Percentiles rank a stretch among this genome's conserved stretches.
phyloP scores from a whole-genome alignment of 2,113 vertebrate species.

The Myocastor coypus region DNA sequence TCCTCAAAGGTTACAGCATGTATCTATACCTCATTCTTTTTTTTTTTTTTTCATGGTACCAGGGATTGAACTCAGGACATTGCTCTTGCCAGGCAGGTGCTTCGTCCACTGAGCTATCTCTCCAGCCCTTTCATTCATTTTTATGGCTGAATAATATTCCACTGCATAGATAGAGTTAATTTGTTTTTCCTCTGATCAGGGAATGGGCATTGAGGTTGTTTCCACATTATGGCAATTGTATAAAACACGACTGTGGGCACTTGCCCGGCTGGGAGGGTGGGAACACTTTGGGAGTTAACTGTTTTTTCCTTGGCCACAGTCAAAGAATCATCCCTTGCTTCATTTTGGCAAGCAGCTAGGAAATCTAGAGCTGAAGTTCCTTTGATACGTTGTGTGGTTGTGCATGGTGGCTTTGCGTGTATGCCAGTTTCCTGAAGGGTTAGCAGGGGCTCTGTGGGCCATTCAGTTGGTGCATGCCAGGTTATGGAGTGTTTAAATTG shows the following conservation, averaged over 20 bases:
- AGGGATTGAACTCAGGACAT: too few species aligned
- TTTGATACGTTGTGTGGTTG: neutral
- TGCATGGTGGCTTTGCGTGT: fast-evolving
- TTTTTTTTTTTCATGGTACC: neutral
- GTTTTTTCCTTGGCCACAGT: neutral
- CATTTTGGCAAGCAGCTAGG: neutral
- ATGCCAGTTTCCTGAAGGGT: neutral
- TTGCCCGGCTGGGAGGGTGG: neutral
- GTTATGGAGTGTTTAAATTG: neutral
- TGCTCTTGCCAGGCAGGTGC: too few species aligned
- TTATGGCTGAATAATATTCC: neutral
- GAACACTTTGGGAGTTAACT: neutral
- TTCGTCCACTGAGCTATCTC: too few species aligned
- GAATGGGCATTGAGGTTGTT: neutral
- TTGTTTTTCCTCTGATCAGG: neutral
- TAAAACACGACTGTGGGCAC: neutral
- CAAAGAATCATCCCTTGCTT: neutral
- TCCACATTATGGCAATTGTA: neutral
- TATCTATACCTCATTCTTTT: neutral
- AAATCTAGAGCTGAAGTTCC: neutral
- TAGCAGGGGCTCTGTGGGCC: neutral
- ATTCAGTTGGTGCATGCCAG: neutral
- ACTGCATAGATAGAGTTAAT: neutral
- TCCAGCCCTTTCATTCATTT: neutral
- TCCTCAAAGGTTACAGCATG: neutral